Evolutionary conservation across 1,140 invertebrate genomes (phyloP), one percentile per base, ranked within the genome.

Genomic region (Laupala kohalensis): DNA sequence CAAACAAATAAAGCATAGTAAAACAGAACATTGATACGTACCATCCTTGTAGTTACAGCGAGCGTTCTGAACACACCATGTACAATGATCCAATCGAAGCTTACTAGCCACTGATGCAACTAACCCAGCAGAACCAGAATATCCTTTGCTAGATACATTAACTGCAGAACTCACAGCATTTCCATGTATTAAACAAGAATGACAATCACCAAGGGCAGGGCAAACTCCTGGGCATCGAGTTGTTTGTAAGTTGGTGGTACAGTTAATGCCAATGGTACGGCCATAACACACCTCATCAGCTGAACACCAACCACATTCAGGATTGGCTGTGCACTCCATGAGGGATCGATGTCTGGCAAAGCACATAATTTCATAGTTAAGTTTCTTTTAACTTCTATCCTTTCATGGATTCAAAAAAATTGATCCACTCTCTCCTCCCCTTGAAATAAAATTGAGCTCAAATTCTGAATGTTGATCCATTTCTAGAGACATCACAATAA

Each of bases 281-380:
- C 91, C 91, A 76, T 94, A 94, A 75, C 93, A 95, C 78, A 87
- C 85, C 79, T 89, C 89, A 75, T 92, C 90, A 30, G 89, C 89
- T 1, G 89, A 90, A 81, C 95, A 98, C 93, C 93, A 97, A 15
- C 94, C 92, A 79, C 95, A 98, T 79, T 95, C 93, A 0, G 93
- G 92, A 83, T 97, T 93, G 0, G 91, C 88, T 0, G 90, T 86
- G 77, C 95, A 98, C 74, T 90, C 88, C 23, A 89, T 86, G 72
- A 90, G 85, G 27, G 86, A 87, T 70, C 85, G 85, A 77, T 94
- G 91, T 25, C 87, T 84, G 26, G 84, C 85, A 64, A 27, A 9
- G 37, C 9, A 53, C 6, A 37, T 6, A 37, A 37, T n/a, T n/a
- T n/a, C n/a, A n/a, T n/a, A n/a, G n/a, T n/a, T n/a, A n/a, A n/a